Conservation (phyloP, 2,888 invertebrate species). For the Cheilosia pagana region DNA sequence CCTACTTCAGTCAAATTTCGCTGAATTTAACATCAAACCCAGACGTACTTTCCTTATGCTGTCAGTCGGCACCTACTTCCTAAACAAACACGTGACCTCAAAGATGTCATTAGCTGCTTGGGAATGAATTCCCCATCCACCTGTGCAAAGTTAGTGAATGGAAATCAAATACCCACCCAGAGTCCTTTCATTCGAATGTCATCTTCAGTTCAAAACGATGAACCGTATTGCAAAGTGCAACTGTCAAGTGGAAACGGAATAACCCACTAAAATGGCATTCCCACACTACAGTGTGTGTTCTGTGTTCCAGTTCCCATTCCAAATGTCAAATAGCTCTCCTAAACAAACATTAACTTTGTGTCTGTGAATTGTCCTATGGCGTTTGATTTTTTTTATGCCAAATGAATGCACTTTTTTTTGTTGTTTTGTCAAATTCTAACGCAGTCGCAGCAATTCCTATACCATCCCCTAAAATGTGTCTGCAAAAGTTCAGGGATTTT, state of each 20-base stretch:
- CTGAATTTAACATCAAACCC: too few relatives aligned
- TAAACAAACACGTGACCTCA: too few relatives aligned
- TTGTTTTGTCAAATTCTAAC: conserved; percentile 55
- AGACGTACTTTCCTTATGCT: too few relatives aligned
- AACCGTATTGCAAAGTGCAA: conserved; percentile 33
- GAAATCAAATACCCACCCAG: neutral
- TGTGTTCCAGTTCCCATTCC: conserved; percentile 50
- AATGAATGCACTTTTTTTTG: conserved; percentile 40
- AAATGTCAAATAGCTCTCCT: conserved; percentile 31
- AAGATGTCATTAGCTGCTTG: too few relatives aligned
- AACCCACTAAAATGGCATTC: conserved; percentile 31
- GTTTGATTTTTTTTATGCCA: neutral
- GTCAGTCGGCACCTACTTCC: too few relatives aligned
- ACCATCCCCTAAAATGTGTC: conserved; percentile 30
- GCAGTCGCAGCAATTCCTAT: conserved; percentile 60
- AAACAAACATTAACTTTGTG: conserved; percentile 35
- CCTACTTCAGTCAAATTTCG: too few relatives aligned
- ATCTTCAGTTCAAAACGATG: neutral
- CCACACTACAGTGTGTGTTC: conserved; percentile 40
- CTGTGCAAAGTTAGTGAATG: neutral
- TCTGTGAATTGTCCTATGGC: conserved; percentile 16
- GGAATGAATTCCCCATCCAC: neutral
- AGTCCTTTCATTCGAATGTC: neutral
- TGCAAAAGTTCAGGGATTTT: conserved; percentile 57
- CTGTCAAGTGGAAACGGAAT: conserved; percentile 60